These are phyloP conservation scores for Coecobrya sp. DNA, from an alignment of 2,888 invertebrate species.

Conservation along the genomic window DNA sequence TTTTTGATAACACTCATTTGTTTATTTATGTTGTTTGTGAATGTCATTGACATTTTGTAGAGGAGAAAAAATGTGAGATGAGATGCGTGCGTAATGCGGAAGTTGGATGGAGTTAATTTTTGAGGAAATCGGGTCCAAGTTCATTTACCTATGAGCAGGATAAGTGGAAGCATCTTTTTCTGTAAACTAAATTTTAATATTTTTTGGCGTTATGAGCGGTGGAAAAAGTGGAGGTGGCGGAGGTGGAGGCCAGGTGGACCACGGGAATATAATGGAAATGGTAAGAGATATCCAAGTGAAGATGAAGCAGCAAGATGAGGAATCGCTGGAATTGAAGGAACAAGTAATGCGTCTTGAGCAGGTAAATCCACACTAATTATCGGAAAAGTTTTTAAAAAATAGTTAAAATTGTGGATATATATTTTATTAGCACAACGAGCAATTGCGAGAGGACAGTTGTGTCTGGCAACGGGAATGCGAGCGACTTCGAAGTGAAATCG, in stretches of 20 bases:
- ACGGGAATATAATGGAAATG: background rate
- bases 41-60: constrained; percentile 27
- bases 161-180: too few species aligned
- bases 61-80: background rate
- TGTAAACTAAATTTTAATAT: too few species aligned
- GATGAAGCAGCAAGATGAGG: background rate
- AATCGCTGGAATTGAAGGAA: constrained; percentile 2
- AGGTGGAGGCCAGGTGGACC: background rate
- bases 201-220: background rate
- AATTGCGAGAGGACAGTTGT: background rate
- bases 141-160: too few species aligned
- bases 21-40: background rate
- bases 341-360: constrained; percentile 4
- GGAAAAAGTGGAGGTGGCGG: background rate
- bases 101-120: background rate
- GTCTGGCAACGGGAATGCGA: background rate
- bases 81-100: background rate
- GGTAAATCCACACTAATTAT: constrained; percentile 8
- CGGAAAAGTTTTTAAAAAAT: background rate
- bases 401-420: background rate
- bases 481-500: background rate
- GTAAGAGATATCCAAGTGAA: background rate
- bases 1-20: background rate
- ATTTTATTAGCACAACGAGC: constrained; percentile 3
- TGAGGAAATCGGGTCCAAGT: too few species aligned